Evolutionary conservation across 92 coral and sea anemone genomes (phyloP), one percentile per base, ranked within the genome.

Genomic region (Ricordea florida): DNA sequence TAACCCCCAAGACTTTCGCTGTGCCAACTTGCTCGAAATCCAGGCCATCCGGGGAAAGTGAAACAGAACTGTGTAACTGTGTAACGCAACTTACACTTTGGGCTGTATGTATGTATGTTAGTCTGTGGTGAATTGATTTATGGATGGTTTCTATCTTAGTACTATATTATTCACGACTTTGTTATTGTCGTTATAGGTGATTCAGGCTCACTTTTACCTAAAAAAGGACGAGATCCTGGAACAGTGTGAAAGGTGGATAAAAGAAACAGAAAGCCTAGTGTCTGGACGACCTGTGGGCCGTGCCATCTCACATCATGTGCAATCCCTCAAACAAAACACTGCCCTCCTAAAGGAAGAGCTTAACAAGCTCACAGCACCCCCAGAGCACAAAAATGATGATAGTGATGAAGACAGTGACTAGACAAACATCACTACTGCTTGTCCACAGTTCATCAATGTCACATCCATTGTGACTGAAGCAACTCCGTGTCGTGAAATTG

Each of bases 181-280:
- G 9, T 7, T 37, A 14, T 61, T 1, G 18, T 33, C 26, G 10
- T 57, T 64, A 15, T 41, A 96, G 99, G 99, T 92, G 24, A 92
- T 96, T 47, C 89, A 96, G 55, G 89, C 96, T 45, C 99, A 96
- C 84, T 96, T 96, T 63, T 96, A 92, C 67, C 70, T 89, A 67
- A 96, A 96, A 83, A 89, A 86, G 66, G 99, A 96, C 65, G 99
- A 96, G 57, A 85, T 96, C 14, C 47, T 92, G 29, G 77, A 77
- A 52, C 99, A 96, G 78, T 92, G 96, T 49, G 96, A 96, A 41
- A 85, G 66, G 31, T 96, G 99, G 99, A 96, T 89, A 41, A 78
- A 81, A 37, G 99, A 96, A 49, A 76, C 92, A 7, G 99, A 96
- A 82, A 83, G 80, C 5, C 66, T 93, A 62, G 47, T 92, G 24